Evolutionary conservation across 2,888 invertebrate species (phyloP), one percentile per base, ranked within the genome.

Genomic region (Ochropleura leucogaster): DNA sequence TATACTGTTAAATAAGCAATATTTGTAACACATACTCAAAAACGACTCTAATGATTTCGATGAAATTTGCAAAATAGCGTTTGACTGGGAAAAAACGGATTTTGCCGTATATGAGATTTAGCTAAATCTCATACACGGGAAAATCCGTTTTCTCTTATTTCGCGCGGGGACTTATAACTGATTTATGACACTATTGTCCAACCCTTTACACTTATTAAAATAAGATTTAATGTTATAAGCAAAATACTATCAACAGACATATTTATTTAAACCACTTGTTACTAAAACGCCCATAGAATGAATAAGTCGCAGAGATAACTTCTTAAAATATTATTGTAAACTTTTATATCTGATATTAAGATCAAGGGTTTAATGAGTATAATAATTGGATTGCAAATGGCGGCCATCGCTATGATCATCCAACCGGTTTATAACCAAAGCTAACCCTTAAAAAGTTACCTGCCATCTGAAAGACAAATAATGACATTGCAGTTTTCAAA

Each of bases 361-460:
- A 94, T 94, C 94, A 92, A 86, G 76, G 90, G 88, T 92, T 92
- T 94, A 95, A 95, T 95, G 92, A 94, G 94, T 88, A 93, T 93
- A 94, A 94, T 95, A 95, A 95, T 95, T 95, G 95, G 92, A 91
- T 94, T 93, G 91, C 89, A 86, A 90, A 90, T 86, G 89, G 89
- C 60, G 60, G 70, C 68, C 68, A 71, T 62, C 42, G 78, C 77
- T 75, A 83, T 79, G 68, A 83, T 85, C 64, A 60, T 64, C 72
- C 82, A 79, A 81, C 83, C 79, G 74, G 87, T 84, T 81, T 72
- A 10, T 9, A 79, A 68, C 68, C 60, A 78, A 74, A 79, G 66
- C 47, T 64, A 64, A 14, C 44, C 70, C 64, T 71, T 73, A 69
- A 63, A 72, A 82, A 75, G 9, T 53, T 74, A 75, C 70, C 74